Evolutionary conservation across 1,140 invertebrate genomes (phyloP).

Genomic region (Meloidogyne floridensis): DNA sequence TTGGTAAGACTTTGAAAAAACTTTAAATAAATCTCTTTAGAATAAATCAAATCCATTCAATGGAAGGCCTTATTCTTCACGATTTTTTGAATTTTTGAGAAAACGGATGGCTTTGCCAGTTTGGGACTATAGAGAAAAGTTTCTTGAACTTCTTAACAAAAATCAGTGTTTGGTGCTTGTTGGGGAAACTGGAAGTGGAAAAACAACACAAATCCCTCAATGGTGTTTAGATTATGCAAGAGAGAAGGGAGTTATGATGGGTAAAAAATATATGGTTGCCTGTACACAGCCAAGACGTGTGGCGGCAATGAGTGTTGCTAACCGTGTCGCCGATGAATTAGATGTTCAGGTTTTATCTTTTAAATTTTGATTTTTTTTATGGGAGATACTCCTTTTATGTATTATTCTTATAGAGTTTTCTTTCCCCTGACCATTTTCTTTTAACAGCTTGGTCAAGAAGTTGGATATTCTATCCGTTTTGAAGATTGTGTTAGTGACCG

Average conservation of each 20-base stretch:
- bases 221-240: constrained; percentile 88
- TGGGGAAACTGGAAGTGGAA: constrained; percentile 93
- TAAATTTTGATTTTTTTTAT: neutral
- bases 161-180: constrained; percentile 87
- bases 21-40: neutral
- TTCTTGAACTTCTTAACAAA: constrained; percentile 84
- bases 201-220: constrained; percentile 85
- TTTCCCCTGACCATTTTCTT: constrained; percentile 4
- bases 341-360: constrained; percentile 75
- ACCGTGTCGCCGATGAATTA: constrained; percentile 98
- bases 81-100: constrained; percentile 71
- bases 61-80: constrained; percentile 27
- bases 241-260: constrained; percentile 51
- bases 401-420: neutral
- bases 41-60: constrained; percentile 42
- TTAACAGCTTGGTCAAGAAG: constrained; percentile 83
- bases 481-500: constrained; percentile 95
- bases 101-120: constrained; percentile 91
- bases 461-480: constrained; percentile 98
- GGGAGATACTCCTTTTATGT: neutral
- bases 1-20: neutral
- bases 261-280: constrained; percentile 78
- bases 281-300: constrained; percentile 97
- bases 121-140: constrained; percentile 94
- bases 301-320: constrained; percentile 97